Conservation (phyloP, 1,140 invertebrate genomes). For the Drosophila lacertosa region DNA sequence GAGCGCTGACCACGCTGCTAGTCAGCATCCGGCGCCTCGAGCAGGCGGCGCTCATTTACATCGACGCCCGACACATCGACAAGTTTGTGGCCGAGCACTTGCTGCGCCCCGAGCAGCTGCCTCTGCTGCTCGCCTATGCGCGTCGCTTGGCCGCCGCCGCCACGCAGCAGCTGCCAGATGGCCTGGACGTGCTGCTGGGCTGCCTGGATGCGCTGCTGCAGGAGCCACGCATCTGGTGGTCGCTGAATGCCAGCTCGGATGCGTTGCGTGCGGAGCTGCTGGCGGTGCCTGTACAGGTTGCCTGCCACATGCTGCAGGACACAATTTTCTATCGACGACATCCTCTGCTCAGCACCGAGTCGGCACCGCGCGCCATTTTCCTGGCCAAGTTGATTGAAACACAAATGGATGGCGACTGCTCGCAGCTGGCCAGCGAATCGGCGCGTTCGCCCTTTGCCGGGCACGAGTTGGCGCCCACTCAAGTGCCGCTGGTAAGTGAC, state of each 20-base stretch:
- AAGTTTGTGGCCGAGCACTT: constrained; percentile 78
- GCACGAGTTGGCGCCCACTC: constrained; percentile 60
- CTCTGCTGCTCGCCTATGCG: constrained; percentile 52
- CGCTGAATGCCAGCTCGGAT: constrained; percentile 54
- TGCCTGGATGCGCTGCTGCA: constrained; percentile 67
- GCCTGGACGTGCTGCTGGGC: constrained; percentile 38
- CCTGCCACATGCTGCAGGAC: constrained; percentile 59
- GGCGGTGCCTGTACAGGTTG: constrained; percentile 50
- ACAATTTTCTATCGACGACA: constrained; percentile 80
- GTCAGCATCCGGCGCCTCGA: constrained; percentile 57
- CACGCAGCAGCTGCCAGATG: constrained; percentile 31
- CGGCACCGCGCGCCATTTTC: constrained; percentile 75
- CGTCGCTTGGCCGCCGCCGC: constrained; percentile 38
- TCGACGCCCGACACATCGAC: constrained; percentile 75
- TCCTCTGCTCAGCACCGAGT: constrained; percentile 37
- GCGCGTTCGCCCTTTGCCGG: constrained; percentile 46
- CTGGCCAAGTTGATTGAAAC: constrained; percentile 83
- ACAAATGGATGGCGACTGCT: constrained; percentile 71
- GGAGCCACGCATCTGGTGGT: constrained; percentile 65
- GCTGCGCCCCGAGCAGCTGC: constrained; percentile 64
- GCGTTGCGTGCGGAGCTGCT: constrained; percentile 59
- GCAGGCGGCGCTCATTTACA: constrained; percentile 73
- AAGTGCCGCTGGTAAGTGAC: constrained; percentile 74
- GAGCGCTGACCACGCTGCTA: constrained; percentile 63
- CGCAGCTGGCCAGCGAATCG: constrained; percentile 26